phyloP scores from a whole-genome alignment of 1,140 invertebrate genomes.

The Stratiolaelaps scimitus region DNA sequence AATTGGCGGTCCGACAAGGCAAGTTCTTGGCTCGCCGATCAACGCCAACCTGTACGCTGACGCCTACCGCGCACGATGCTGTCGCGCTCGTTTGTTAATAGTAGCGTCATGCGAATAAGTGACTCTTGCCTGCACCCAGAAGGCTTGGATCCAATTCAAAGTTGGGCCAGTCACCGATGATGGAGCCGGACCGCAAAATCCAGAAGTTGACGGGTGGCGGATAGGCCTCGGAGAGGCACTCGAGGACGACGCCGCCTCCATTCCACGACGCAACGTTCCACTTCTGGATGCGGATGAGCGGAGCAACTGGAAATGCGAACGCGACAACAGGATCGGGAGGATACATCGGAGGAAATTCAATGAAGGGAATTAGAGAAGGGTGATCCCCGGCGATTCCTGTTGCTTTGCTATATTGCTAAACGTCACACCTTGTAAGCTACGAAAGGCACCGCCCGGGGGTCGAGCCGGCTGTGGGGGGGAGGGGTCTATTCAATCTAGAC shows the following conservation, averaged over 20 bases:
- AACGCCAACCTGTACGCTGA: too few species aligned
- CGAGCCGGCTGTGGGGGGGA: too few species aligned
- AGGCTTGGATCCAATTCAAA: conserved; percentile 1
- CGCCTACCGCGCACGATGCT: too few species aligned
- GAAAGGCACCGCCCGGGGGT: too few species aligned
- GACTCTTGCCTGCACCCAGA: too few species aligned
- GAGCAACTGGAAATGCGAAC: conserved; percentile 51
- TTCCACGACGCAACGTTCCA: conserved; percentile 54
- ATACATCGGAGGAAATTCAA: conserved; percentile 33
- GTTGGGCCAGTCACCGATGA: conserved; percentile 49
- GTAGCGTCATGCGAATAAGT: too few species aligned
- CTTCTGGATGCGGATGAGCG: conserved; percentile 57
- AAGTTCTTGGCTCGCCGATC: too few species aligned
- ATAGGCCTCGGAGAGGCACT: conserved; percentile 76
- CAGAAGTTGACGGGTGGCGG: conserved; percentile 72
- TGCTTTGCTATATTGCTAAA: conserved; percentile 1
- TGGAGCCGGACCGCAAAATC: conserved; percentile 61
- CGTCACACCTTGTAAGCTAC: neutral
- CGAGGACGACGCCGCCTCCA: conserved; percentile 54
- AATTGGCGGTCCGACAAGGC: too few species aligned
- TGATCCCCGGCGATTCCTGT: neutral
- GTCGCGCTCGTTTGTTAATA: too few species aligned
- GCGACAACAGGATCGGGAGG: neutral
- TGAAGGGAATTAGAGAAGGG: conserved; percentile 31
- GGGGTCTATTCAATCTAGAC: too few species aligned